Evolutionary conservation across 1,140 invertebrate species (phyloP), one percentile per base, ranked within the genome.

Genomic region (Calliphora vicina): DNA sequence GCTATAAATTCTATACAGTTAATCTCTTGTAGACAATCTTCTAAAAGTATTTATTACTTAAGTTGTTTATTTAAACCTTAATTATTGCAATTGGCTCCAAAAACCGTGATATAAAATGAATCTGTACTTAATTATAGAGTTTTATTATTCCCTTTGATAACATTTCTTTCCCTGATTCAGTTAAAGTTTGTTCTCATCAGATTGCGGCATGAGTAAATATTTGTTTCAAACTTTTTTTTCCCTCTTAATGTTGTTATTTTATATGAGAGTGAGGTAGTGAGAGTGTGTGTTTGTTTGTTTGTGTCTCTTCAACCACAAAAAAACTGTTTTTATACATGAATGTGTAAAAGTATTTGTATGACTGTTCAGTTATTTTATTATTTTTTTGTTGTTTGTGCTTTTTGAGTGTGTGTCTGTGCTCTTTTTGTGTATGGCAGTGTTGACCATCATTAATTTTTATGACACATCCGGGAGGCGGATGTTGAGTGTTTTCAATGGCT

Each of bases 391-490:
- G 50, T 57, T 57, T 17, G 50, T 50, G 45, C 45, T 50, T 1
- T 50, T 1, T 1, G 4, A 1, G 45, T 50, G 45, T 50, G 17
- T 23, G 61, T 67, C 23, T 23, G 17, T 50, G 12, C 45, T 50
- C 45, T 67, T 67, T 23, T 67, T 67, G 20, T 67, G 17, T 20
- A 25, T 67, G 50, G 15, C n/a, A 67, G 61, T 25, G 61, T 67
- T 67, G 82, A 87, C 85, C 83, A 86, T 85, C 86, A 88, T 88
- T 88, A 88, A 88, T 85, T 88, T 88, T 88, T 88, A 88, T 88
- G 87, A 87, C 87, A 88, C 87, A 88, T 88, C 87, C 87, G 87
- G 86, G 87, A 85, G 83, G 80, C 86, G 87, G 87, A 88, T 88
- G 87, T 88, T 84, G 86, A 42, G 29, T 71, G n/a, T n/a, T 35